phyloP scores from a whole-genome alignment of 2,888 invertebrate species.

The Gortyna flavago region DNA sequence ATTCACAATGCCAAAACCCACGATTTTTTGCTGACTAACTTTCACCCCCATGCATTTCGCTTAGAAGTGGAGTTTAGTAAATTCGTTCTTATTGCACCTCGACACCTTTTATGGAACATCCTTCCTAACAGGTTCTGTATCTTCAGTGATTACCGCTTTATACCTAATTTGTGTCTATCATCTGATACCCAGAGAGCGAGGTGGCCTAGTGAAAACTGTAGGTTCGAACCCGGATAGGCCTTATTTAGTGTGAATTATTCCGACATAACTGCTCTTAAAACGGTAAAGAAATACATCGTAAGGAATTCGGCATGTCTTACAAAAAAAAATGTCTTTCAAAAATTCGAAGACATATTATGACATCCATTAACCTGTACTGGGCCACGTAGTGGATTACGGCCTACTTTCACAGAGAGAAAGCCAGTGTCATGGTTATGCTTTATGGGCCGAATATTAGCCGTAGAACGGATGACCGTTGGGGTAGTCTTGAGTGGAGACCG shows the following conservation, averaged over 20 bases:
- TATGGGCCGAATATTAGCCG: too few species aligned
- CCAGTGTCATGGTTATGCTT: neutral
- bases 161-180: too few species aligned
- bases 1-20: conserved; percentile 7
- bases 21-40: neutral
- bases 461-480: too few species aligned
- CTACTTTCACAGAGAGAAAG: neutral
- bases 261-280: neutral
- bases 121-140: neutral
- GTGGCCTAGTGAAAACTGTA: neutral
- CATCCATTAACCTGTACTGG: neutral
- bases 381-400: neutral
- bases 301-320: neutral
- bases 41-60: neutral
- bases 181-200: neutral
- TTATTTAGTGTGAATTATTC: neutral
- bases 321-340: too few species aligned
- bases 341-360: neutral
- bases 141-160: neutral
- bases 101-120: neutral
- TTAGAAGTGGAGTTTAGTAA: neutral
- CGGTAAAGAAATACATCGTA: neutral
- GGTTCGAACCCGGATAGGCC: neutral
- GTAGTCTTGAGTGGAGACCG: too few species aligned
- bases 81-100: neutral